These are phyloP conservation scores for Cephonodes hylas DNA, from an alignment of 2,888 invertebrate species.

Conservation along the genomic window DNA sequence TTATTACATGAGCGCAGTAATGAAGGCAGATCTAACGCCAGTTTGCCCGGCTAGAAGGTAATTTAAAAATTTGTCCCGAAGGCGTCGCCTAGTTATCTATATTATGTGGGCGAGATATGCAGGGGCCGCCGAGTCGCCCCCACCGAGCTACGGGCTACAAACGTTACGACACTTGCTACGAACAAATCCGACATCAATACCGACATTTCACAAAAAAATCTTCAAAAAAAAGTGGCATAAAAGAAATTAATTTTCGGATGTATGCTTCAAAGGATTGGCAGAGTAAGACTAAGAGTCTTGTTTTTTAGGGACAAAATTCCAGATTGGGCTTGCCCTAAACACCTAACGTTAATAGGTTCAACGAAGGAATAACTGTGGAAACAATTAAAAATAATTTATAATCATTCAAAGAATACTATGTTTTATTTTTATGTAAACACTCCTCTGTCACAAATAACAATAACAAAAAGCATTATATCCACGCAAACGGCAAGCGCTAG, in stretches of 20 bases:
- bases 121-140: constrained; percentile 41
- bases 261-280: too few relatives aligned
- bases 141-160: constrained; percentile 35
- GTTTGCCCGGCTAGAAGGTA: constrained; percentile 57
- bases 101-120: constrained; percentile 58
- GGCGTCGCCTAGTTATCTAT: constrained; percentile 65
- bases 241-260: too few relatives aligned
- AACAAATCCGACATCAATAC: constrained; percentile 8
- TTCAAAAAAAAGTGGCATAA: too few relatives aligned
- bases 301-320: too few relatives aligned
- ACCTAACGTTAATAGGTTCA: too few relatives aligned
- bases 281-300: too few relatives aligned
- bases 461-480: not conserved
- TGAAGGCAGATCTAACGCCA: constrained; percentile 36
- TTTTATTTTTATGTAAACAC: too few relatives aligned
- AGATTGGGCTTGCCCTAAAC: too few relatives aligned
- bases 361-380: not conserved
- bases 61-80: constrained; percentile 75
- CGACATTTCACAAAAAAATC: too few relatives aligned
- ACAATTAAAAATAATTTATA: too few relatives aligned
- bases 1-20: constrained; percentile 14
- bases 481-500: not conserved
- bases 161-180: constrained; percentile 42
- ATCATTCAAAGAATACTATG: too few relatives aligned
- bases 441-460: not conserved